A percentile compares a stretch with the other conserved stretches of the same genome.
These are phyloP conservation scores for Stigmatopora argus DNA, from an alignment of 2,113 vertebrate genomes.

Conservation along the genomic window DNA sequence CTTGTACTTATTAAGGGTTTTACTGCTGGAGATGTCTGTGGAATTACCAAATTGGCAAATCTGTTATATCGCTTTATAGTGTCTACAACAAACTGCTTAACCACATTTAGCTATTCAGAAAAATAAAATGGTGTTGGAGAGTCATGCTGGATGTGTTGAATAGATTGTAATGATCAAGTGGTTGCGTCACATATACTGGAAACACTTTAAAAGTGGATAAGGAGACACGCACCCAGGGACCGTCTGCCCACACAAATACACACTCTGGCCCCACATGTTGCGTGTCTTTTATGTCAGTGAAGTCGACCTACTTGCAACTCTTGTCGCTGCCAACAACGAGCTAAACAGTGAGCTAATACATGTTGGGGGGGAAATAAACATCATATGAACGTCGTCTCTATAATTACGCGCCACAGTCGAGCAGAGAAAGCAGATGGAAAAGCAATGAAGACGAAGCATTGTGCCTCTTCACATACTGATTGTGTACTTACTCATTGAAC, in stretches of 20 bases:
- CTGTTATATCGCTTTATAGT: background rate
- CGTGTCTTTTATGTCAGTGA: slow-evolving; percentile 31
- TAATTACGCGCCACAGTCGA: slow-evolving; percentile 31
- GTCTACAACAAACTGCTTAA: background rate
- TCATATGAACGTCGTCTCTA: slow-evolving; percentile 34
- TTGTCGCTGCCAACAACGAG: slow-evolving; percentile 3
- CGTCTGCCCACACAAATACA: slow-evolving; percentile 22
- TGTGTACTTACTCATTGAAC: slow-evolving; percentile 12
- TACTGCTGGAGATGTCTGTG: background rate
- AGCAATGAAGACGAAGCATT: slow-evolving; percentile 16
- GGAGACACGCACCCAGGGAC: slow-evolving; percentile 35
- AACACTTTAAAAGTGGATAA: slow-evolving; percentile 41
- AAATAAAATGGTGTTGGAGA: background rate
- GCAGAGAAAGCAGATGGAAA: slow-evolving; percentile 8
- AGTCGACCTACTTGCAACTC: slow-evolving; percentile 14
- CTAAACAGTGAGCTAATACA: slow-evolving; percentile 42
- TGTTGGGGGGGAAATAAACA: slow-evolving; percentile 24
- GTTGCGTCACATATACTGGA: slow-evolving; percentile 35
- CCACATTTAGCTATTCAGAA: background rate
- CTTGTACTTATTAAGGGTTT: background rate
- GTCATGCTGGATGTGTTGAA: slow-evolving; percentile 11
- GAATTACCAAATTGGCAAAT: background rate
- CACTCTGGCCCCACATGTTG: slow-evolving; percentile 14
- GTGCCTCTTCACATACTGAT: background rate
- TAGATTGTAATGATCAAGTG: slow-evolving; percentile 17